Evolutionary conservation across 2,888 invertebrate species (phyloP).

Genomic region (Microplitis deprimator): DNA sequence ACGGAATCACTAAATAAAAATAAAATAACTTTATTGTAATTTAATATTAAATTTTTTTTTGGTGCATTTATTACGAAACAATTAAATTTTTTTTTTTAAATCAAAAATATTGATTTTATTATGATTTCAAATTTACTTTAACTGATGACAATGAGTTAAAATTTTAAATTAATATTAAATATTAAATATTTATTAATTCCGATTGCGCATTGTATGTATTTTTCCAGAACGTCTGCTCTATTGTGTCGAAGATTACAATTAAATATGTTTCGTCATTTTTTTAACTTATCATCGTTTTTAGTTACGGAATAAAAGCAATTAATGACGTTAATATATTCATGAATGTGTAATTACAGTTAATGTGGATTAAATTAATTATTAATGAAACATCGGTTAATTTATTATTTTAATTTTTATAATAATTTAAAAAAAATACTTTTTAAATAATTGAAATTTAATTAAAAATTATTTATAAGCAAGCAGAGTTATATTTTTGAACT

Average conservation of each 20-base stretch:
- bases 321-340: background rate
- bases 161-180: constrained; percentile 1
- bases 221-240: background rate
- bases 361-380: too few relatives aligned
- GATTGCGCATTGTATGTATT: background rate
- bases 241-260: background rate
- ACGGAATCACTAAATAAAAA: constrained; percentile 18
- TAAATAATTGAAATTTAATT: background rate
- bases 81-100: too few relatives aligned
- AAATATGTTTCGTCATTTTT: background rate
- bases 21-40: constrained; percentile 18
- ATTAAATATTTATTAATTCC: background rate
- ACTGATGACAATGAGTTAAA: too few relatives aligned
- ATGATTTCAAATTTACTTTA: too few relatives aligned
- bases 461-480: background rate
- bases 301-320: background rate
- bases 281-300: constrained; percentile 12
- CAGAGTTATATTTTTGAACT: background rate
- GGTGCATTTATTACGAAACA: too few relatives aligned
- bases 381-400: too few relatives aligned
- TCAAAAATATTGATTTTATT: too few relatives aligned
- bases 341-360: background rate
- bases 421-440: background rate
- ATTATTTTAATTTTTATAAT: too few relatives aligned
- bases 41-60: constrained; percentile 18